These are phyloP conservation scores for Dioctria rufipes DNA, from an alignment of 2,888 invertebrate genomes.

Conservation along the genomic window DNA sequence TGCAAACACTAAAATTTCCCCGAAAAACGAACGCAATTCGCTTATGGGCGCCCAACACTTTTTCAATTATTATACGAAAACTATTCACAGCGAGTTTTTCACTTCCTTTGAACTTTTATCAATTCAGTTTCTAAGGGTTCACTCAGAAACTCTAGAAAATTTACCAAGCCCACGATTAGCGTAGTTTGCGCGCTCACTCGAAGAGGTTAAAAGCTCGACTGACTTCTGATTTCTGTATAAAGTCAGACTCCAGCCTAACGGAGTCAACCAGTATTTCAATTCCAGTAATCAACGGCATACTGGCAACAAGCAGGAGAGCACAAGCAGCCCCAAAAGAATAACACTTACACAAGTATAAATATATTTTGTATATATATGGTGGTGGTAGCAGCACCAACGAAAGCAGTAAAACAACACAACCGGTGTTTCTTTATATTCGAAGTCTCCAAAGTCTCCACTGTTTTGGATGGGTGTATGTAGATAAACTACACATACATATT, in stretches of 20 bases:
- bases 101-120: constrained; percentile 34
- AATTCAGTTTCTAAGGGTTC: constrained; percentile 18
- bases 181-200: constrained; percentile 39
- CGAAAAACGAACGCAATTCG: not conserved
- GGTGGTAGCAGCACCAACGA: too few relatives aligned
- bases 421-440: constrained; percentile 21
- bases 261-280: not conserved
- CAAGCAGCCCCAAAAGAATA: constrained; percentile 14
- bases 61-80: constrained; percentile 8
- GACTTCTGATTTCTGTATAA: constrained; percentile 42
- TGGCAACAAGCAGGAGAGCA: constrained; percentile 5
- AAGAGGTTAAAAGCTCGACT: constrained; percentile 48
- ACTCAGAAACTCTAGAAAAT: constrained; percentile 13
- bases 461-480: not conserved
- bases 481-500: not conserved
- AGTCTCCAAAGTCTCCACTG: constrained; percentile 45
- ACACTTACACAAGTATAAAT: not conserved
- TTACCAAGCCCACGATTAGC: constrained; percentile 20
- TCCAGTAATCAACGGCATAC: not conserved
- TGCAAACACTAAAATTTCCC: constrained; percentile 18
- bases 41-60: not conserved
- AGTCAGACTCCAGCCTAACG: constrained; percentile 27
- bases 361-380: not conserved
- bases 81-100: constrained; percentile 31
- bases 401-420: not conserved